A percentile compares a stretch with the other conserved stretches of the same genome.
Conservation (phyloP, 2,888 invertebrate species). For the Globia sparganii region DNA sequence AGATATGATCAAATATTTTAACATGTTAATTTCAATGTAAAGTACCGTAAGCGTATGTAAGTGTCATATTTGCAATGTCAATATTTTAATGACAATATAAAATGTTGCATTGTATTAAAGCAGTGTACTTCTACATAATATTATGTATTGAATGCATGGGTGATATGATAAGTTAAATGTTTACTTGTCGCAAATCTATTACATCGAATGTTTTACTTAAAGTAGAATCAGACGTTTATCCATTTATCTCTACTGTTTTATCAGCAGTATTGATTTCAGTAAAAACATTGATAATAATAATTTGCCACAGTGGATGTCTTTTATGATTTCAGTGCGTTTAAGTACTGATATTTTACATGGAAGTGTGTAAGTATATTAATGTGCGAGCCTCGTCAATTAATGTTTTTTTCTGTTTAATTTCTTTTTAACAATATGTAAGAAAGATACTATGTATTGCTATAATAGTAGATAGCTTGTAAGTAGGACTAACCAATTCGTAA, state of each 20-base stretch:
- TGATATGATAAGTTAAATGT: conserved; percentile 52
- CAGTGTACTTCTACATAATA: conserved; percentile 36
- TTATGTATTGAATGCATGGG: conserved; percentile 42
- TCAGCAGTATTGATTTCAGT: conserved; percentile 52
- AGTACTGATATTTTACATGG: conserved; percentile 68
- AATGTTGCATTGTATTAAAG: conserved; percentile 33
- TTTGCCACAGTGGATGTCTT: conserved; percentile 60
- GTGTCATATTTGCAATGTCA: conserved; percentile 23
- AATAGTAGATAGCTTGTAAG: conserved; percentile 62
- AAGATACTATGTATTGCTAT: conserved; percentile 63
- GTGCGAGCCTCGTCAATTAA: conserved; percentile 74
- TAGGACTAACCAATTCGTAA: conserved; percentile 69
- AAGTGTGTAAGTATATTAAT: conserved; percentile 61
- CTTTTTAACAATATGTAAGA: conserved; percentile 56
- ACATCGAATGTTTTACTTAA: conserved; percentile 41
- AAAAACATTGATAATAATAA: conserved; percentile 53
- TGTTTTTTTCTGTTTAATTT: conserved; percentile 64
- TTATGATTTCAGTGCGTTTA: conserved; percentile 70
- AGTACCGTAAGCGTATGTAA: conserved; percentile 1
- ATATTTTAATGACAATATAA: conserved; percentile 15
- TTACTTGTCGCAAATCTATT: conserved; percentile 51
- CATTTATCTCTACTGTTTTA: conserved; percentile 26
- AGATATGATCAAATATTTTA: conserved; percentile 31
- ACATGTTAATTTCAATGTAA: not conserved
- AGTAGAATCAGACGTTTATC: conserved; percentile 25